These are phyloP conservation scores for Chloropsis hardwickii DNA, from an alignment of 2,113 vertebrate species.

Conservation along the genomic window DNA sequence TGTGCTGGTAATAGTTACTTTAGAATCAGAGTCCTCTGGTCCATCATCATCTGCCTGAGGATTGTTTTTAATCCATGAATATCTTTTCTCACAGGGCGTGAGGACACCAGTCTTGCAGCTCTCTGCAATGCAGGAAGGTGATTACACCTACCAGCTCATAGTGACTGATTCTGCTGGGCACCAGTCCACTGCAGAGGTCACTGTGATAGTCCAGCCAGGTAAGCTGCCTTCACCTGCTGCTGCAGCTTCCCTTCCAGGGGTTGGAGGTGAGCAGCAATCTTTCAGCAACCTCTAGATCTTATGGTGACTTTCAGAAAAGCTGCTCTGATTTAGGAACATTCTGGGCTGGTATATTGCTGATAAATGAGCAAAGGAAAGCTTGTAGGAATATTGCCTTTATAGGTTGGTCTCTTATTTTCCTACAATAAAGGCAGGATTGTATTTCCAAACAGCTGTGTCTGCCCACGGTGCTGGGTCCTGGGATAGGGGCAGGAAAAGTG, in stretches of 20 bases:
- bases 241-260: background rate
- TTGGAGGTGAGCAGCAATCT: background rate
- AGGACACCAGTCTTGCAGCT: conserved; percentile 89
- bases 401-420: background rate
- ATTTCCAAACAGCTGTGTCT: background rate
- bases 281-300: background rate
- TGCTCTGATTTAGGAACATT: background rate
- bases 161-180: conserved; percentile 93
- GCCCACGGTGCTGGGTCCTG: background rate
- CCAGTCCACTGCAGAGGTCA: conserved; percentile 91
- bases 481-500: background rate
- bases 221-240: conserved; percentile 17
- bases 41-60: background rate
- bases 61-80: background rate
- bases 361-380: background rate
- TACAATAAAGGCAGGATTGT: background rate
- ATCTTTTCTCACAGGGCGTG: conserved; percentile 80
- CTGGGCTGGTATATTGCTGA: background rate
- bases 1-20: background rate
- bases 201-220: conserved; percentile 97
- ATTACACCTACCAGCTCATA: conserved; percentile 96
- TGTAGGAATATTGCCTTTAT: background rate
- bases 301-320: background rate
- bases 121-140: conserved; percentile 95
- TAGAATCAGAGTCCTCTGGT: background rate